Evolutionary conservation across 30 jellyfish, hydroid and myxozoan species (phyloP).

Genomic region (Catostylus mosaicus): DNA sequence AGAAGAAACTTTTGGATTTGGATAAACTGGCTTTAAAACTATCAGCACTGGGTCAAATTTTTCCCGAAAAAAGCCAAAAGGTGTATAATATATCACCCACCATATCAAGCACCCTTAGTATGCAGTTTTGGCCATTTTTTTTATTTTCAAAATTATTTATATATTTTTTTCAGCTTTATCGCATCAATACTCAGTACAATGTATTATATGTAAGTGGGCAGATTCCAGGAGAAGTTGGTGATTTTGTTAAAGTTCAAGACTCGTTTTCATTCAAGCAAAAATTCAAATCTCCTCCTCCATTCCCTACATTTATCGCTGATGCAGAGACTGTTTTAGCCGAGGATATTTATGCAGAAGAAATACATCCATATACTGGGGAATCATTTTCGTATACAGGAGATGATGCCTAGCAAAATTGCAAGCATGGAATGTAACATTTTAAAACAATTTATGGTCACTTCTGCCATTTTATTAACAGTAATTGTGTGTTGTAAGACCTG

Average conservation of each 20-base stretch:
- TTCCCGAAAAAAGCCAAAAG: too few species aligned
- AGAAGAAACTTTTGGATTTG: too few species aligned
- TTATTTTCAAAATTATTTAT: too few species aligned
- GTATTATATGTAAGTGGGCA: constrained; percentile 89
- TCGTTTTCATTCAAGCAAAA: constrained; percentile 23
- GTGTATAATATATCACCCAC: too few species aligned
- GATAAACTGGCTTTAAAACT: too few species aligned
- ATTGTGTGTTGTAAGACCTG: too few species aligned
- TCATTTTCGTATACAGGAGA: constrained; percentile 67
- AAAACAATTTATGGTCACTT: too few species aligned
- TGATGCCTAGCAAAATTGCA: constrained; percentile 6
- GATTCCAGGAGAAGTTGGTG: constrained; percentile 91
- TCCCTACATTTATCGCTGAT: constrained; percentile 74
- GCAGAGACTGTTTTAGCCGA: constrained; percentile 68
- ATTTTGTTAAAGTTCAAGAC: constrained; percentile 78
- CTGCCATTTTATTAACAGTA: too few species aligned
- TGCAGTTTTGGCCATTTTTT: too few species aligned
- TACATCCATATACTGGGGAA: constrained; percentile 58
- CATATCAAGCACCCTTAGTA: too few species aligned
- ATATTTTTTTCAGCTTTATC: constrained; percentile 66
- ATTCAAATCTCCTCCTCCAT: constrained; percentile 66
- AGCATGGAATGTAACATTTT: too few species aligned
- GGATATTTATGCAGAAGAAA: constrained; percentile 83
- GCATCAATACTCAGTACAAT: constrained; percentile 89
- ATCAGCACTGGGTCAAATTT: too few species aligned